Evolutionary conservation across 2,797 vertebrate species (phyloP).

Genomic region (Rachycentron canadum): DNA sequence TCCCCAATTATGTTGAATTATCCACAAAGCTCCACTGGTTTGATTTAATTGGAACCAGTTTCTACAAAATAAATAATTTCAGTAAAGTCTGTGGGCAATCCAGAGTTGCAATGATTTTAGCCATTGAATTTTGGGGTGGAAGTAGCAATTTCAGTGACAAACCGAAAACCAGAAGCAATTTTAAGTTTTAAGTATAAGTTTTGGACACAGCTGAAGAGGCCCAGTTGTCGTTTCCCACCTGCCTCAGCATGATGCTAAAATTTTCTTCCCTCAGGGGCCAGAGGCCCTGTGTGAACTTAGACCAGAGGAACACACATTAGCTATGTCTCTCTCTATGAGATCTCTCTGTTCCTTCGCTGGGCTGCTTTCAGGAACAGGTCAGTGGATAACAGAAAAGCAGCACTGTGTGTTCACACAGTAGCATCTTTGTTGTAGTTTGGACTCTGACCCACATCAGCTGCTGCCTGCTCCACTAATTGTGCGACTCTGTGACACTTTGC

Average conservation of each 20-base stretch:
- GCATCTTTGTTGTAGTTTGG: conserved; percentile 71
- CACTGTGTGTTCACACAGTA: conserved; percentile 72
- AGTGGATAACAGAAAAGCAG: conserved; percentile 58
- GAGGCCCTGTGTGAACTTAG: conserved; percentile 25
- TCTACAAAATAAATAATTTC: not conserved
- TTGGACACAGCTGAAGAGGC: not conserved
- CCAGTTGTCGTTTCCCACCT: conserved; percentile 41
- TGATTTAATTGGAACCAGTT: not conserved
- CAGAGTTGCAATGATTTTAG: no score
- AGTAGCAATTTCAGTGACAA: no score
- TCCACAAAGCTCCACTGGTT: not conserved
- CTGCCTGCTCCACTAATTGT: conserved; percentile 44
- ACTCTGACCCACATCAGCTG: conserved; percentile 50
- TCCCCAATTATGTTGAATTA: not conserved
- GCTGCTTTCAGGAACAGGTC: conserved; percentile 64
- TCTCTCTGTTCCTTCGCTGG: conserved; percentile 31
- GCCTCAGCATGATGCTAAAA: conserved; percentile 26
- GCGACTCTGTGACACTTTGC: conserved; percentile 50
- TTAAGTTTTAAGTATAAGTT: not conserved
- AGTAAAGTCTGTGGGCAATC: no score
- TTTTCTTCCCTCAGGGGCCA: conserved; percentile 22
- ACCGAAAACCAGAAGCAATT: no score
- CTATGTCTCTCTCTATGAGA: conserved; percentile 34
- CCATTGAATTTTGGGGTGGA: not conserved
- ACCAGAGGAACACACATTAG: conserved; percentile 58